phyloP scores from a whole-genome alignment of 2,888 invertebrate genomes.

The Hemicrepidius hirtus region DNA sequence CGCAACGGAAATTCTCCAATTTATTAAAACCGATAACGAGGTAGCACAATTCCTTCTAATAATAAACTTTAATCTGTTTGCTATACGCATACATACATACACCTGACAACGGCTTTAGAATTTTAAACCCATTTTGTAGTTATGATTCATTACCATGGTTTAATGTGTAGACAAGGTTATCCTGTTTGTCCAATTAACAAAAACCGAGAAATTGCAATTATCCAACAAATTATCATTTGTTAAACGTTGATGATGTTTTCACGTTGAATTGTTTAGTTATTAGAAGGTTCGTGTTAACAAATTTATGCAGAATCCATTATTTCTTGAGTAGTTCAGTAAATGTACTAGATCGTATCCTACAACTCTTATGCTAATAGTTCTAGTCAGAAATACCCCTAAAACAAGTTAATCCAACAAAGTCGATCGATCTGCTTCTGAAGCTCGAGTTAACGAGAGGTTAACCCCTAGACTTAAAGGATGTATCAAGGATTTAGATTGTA shows the following conservation, averaged over 20 bases:
- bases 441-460: constrained; percentile 27
- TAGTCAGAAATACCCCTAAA: constrained; percentile 2
- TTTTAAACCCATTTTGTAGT: constrained; percentile 14
- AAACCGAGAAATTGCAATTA: constrained; percentile 22
- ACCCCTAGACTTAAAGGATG: constrained; percentile 16
- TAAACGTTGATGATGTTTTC: neutral
- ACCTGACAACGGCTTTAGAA: constrained; percentile 22
- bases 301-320: constrained; percentile 10
- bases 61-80: neutral
- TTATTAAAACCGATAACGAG: neutral
- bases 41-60: neutral
- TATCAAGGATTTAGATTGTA: constrained; percentile 19
- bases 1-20: neutral
- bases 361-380: constrained; percentile 18
- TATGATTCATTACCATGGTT: constrained; percentile 20
- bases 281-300: neutral
- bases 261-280: neutral
- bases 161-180: constrained; percentile 21
- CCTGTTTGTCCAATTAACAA: constrained; percentile 20
- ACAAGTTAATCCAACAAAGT: constrained; percentile 17
- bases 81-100: neutral
- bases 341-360: neutral
- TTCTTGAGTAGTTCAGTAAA: constrained; percentile 5
- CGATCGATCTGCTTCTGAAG: constrained; percentile 17
- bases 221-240: constrained; percentile 12